A percentile compares a stretch with the other conserved stretches of the same genome.
These are phyloP conservation scores for Zophobas morio DNA, from an alignment of 1,140 invertebrate species.

Conservation along the genomic window DNA sequence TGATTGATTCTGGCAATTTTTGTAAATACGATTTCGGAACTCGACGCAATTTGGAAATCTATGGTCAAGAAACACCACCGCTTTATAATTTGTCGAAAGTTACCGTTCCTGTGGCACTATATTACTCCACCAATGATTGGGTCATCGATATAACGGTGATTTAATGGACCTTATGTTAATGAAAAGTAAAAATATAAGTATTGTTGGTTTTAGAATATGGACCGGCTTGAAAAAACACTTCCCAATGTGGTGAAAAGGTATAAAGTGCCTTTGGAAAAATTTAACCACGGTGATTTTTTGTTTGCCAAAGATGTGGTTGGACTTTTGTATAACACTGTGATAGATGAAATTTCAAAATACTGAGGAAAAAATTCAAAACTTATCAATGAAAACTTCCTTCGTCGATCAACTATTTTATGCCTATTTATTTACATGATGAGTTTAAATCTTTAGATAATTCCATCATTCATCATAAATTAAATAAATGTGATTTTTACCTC, in stretches of 20 bases:
- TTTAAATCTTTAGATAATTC: too few species aligned
- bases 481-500: too few species aligned
- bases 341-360: conserved; percentile 45
- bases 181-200: neutral
- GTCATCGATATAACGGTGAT: conserved; percentile 7
- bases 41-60: conserved; percentile 12
- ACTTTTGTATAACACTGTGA: conserved; percentile 49
- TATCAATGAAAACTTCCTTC: too few species aligned
- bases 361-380: neutral
- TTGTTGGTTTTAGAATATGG: conserved; percentile 52
- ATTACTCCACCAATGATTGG: conserved; percentile 37
- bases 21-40: conserved; percentile 27
- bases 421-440: too few species aligned
- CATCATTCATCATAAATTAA: too few species aligned
- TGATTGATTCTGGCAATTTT: conserved; percentile 50
- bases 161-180: neutral
- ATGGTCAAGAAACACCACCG: conserved; percentile 31
- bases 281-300: conserved; percentile 56
- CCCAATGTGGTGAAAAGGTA: conserved; percentile 42
- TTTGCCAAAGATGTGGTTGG: conserved; percentile 48
- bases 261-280: conserved; percentile 46
- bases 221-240: conserved; percentile 44
- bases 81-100: conserved; percentile 32
- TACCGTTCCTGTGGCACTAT: conserved; percentile 9
- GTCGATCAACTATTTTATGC: too few species aligned